Percentiles rank a stretch among this genome's conserved stretches.
These are phyloP conservation scores for Sarcophaga caerulescens DNA, from an alignment of 2,888 invertebrate genomes.

Conservation along the genomic window DNA sequence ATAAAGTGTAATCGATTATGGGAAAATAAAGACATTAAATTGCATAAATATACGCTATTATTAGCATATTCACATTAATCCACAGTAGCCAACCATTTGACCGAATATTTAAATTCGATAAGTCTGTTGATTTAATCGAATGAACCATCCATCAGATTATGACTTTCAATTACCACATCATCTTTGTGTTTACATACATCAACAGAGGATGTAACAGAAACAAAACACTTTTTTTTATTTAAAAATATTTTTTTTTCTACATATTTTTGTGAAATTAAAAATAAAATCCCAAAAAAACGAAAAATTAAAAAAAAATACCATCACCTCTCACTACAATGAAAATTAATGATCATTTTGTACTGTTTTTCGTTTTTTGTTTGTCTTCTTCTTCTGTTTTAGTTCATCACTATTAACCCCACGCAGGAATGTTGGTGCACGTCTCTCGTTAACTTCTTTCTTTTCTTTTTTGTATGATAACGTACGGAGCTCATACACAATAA, in stretches of 20 bases:
- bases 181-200: no score
- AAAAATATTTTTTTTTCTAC: conserved; percentile 8
- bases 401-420: conserved; percentile 50
- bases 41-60: neutral
- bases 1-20: conserved; percentile 35
- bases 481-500: neutral
- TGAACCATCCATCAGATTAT: conserved; percentile 27
- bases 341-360: conserved; percentile 51
- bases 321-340: conserved; percentile 46
- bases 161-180: conserved; percentile 49
- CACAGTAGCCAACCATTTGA: conserved; percentile 8
- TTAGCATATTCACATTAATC: conserved; percentile 47
- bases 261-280: neutral
- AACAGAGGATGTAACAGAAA: conserved; percentile 42
- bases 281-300: neutral
- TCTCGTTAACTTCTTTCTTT: neutral
- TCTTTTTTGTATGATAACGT: neutral
- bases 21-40: conserved; percentile 38
- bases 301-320: neutral
- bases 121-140: conserved; percentile 10
- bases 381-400: neutral
- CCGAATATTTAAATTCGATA: neutral
- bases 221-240: neutral
- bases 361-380: neutral
- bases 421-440: conserved; percentile 25